Evolutionary conservation across 2,113 vertebrate species (phyloP).

Genomic region (Pedetes capensis): DNA sequence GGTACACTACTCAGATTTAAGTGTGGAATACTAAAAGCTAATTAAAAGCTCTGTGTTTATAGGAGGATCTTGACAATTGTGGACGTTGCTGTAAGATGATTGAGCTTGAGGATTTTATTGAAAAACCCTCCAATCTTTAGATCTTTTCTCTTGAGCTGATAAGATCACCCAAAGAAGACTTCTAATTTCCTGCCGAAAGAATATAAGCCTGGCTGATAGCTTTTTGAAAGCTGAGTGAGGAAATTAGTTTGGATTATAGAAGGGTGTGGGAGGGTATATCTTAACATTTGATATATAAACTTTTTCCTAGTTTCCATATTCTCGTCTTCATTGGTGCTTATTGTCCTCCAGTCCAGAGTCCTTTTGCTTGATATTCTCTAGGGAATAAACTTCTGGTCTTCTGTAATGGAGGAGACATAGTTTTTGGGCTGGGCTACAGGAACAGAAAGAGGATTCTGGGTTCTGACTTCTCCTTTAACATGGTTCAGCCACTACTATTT

Average conservation of each 20-base stretch:
- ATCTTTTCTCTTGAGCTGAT: constrained; percentile 4
- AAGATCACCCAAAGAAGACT: constrained; percentile 10
- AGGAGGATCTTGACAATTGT: not conserved
- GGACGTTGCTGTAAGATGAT: not conserved
- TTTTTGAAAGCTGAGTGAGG: not conserved
- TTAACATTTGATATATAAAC: not conserved
- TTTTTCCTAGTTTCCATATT: not conserved
- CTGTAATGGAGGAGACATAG: not conserved
- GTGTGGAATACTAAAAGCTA: not conserved
- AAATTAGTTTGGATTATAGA: not conserved
- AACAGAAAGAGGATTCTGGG: not conserved
- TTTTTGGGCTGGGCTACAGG: not conserved
- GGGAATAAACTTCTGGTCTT: not conserved
- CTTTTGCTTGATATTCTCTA: not conserved
- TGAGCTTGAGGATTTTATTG: not conserved
- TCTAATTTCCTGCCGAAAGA: not conserved
- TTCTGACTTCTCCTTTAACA: not conserved
- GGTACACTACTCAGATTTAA: not conserved
- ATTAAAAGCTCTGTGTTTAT: not conserved
- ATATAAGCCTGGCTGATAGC: not conserved
- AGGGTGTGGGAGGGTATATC: not conserved
- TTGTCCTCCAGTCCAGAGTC: not conserved
- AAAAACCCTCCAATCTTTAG: not conserved
- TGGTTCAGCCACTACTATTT: not conserved
- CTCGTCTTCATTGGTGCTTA: not conserved